Percentiles rank a stretch among this genome's conserved stretches.
These are phyloP conservation scores for Anthopleura xanthogrammica DNA, from an alignment of 92 coral and sea anemone species.

Conservation along the genomic window DNA sequence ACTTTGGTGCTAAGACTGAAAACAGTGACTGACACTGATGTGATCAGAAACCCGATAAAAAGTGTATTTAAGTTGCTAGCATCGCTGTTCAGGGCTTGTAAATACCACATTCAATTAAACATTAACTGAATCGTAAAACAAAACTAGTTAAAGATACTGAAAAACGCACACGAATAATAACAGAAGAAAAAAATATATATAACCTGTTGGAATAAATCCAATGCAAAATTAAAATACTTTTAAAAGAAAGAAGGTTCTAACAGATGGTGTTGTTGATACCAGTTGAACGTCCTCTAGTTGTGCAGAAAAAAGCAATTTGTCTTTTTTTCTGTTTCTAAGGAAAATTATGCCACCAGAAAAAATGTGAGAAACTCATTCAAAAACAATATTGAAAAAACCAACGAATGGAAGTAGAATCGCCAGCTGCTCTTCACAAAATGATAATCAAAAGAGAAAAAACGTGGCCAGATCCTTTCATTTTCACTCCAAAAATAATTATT, in stretches of 20 bases:
- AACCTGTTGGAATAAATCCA: background rate
- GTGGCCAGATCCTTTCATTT: background rate
- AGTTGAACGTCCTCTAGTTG: background rate
- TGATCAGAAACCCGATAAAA: background rate
- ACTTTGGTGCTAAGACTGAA: background rate
- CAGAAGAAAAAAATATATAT: background rate
- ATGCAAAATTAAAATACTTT: background rate
- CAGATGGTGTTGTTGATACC: slow-evolving; percentile 22
- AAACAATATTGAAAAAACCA: slow-evolving; percentile 5
- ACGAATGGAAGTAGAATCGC: background rate
- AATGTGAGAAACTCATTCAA: slow-evolving; percentile 31
- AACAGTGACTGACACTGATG: background rate
- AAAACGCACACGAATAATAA: background rate
- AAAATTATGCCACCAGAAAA: slow-evolving; percentile 41
- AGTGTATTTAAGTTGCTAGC: background rate
- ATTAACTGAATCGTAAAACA: background rate
- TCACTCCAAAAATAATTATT: background rate
- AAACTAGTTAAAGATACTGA: background rate
- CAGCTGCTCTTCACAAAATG: slow-evolving; percentile 27
- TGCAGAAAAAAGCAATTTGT: background rate
- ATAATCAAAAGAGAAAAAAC: slow-evolving; percentile 15
- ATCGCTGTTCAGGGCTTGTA: background rate
- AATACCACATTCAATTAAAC: background rate
- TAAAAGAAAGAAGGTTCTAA: background rate
- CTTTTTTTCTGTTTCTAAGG: slow-evolving; percentile 39